Evolutionary conservation across 2,888 invertebrate species (phyloP).

Genomic region (Cheilosia grossa): DNA sequence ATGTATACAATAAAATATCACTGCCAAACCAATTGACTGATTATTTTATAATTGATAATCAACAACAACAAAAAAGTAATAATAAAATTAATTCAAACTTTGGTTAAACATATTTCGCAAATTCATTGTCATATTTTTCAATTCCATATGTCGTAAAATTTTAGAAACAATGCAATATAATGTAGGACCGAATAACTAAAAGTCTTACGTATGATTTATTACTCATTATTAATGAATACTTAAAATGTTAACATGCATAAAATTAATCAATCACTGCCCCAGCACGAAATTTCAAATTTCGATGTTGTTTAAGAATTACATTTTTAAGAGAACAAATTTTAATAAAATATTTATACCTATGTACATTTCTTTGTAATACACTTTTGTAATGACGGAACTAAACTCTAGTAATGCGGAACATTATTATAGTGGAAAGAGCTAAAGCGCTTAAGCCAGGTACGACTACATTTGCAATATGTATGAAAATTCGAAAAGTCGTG

Average conservation of each 20-base stretch:
- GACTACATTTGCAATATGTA: too few species aligned
- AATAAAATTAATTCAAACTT: slow-evolving; percentile 19
- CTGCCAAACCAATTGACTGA: slow-evolving; percentile 73
- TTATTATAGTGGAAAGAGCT: too few species aligned
- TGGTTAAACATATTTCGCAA: slow-evolving; percentile 31
- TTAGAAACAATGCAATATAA: slow-evolving; percentile 30
- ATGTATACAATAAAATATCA: slow-evolving; percentile 63
- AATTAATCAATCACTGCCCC: slow-evolving; percentile 47
- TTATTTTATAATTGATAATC: slow-evolving; percentile 62
- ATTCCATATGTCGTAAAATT: slow-evolving; percentile 34
- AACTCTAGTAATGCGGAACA: too few species aligned
- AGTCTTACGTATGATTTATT: background rate
- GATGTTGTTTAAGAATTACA: slow-evolving; percentile 4
- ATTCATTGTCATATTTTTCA: slow-evolving; percentile 37
- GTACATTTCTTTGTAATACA: background rate
- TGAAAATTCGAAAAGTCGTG: too few species aligned
- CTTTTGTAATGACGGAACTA: background rate
- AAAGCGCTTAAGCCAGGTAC: too few species aligned
- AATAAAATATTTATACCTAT: slow-evolving; percentile 32
- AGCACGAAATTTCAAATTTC: slow-evolving; percentile 22
- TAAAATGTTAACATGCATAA: slow-evolving; percentile 21
- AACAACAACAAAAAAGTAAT: slow-evolving; percentile 21
- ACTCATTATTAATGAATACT: slow-evolving; percentile 4
- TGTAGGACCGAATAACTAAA: slow-evolving; percentile 4
- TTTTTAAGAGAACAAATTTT: slow-evolving; percentile 15